Base-by-base conservation (phyloP, 2,113 vertebrate species). In the Xiphophorus maculatus region DNA sequence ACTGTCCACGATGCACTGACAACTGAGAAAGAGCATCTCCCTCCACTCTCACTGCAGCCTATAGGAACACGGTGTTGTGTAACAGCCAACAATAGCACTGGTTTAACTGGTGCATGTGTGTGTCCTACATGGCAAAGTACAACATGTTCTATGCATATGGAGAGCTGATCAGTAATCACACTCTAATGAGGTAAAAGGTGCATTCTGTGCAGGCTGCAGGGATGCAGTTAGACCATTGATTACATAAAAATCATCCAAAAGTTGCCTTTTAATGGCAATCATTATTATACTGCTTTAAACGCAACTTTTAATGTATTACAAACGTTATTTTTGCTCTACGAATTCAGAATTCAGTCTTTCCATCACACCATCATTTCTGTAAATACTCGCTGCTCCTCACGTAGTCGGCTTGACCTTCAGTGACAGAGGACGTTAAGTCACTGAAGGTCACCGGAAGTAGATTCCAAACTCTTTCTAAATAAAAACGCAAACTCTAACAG, bases 341-440 rank as follows among this genome's bases (percentile, higher is more conserved):
- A 11, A 19, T 0, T 28, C 22, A 12, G 13, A 30, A 25, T 2
- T 29, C 15, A 1, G 19, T 25, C 54, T 27, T 35, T 27, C 0
- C 60, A 19, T 3, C 12, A 13, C 37, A 12, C 0, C 67, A 10
- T 33, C 8, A 19, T 29, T 25, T 4, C 42, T 69, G 77, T 32
- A 33, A 64, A 5, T 63, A 88, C 88, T 30, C 58, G 81, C 86
- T 1, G 61, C 58, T 63, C 65, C 84, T 89, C 91, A 92, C 85
- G 89, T 91, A 92, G 62, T 29, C 89, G 1, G 22, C n/a, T 29
- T 75, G 19, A n/a, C 40, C 64, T 58, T n/a, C 27, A 35, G 11
- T 3, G 61, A 27, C 35, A n/a, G 58, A 3, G 15, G 2, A 29
- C 2, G 10, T 66, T 0, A 75, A 17, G 33, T 40, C 30, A n/a